Evolutionary conservation across 2,888 invertebrate genomes (phyloP).

Genomic region (Drosophila macrospina): DNA sequence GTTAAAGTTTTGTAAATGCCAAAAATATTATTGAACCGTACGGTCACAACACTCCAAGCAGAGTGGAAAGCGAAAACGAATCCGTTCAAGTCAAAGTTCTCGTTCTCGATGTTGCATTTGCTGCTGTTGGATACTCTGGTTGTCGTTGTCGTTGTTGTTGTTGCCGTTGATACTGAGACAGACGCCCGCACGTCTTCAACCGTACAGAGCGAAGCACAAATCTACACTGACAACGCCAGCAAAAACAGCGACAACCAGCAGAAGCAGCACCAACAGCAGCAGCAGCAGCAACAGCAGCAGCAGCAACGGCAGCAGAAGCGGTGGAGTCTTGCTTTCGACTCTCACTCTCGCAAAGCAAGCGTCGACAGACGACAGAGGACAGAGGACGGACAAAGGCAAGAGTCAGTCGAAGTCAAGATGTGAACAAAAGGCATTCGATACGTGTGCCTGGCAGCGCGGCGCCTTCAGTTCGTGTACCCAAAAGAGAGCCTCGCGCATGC

Average conservation of each 20-base stretch:
- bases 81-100: conserved; percentile 50
- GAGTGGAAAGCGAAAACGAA: conserved; percentile 44
- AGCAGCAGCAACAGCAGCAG: conserved; percentile 50
- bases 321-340: conserved; percentile 65
- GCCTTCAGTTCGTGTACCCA: conserved; percentile 57
- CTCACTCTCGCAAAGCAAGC: conserved; percentile 56
- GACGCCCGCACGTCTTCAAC: conserved; percentile 83
- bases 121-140: conserved; percentile 38
- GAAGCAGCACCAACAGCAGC: conserved; percentile 54
- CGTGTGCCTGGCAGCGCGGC: conserved; percentile 66
- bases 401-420: conserved; percentile 60
- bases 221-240: conserved; percentile 85
- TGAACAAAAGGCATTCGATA: conserved; percentile 74
- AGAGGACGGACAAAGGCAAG: conserved; percentile 35
- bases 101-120: conserved; percentile 38
- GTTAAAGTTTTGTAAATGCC: conserved; percentile 1
- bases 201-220: conserved; percentile 85
- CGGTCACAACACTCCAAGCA: conserved; percentile 37
- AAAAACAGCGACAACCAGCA: conserved; percentile 55
- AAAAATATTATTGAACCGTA: conserved; percentile 40
- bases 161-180: conserved; percentile 38
- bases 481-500: conserved; percentile 55
- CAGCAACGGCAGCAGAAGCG: conserved; percentile 46
- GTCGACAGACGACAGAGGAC: not conserved
- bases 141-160: conserved; percentile 34